Percentiles rank a stretch among this genome's conserved stretches.
Evolutionary conservation across 2,113 vertebrate species (phyloP).

Genomic region (Synodontis membranacea): DNA sequence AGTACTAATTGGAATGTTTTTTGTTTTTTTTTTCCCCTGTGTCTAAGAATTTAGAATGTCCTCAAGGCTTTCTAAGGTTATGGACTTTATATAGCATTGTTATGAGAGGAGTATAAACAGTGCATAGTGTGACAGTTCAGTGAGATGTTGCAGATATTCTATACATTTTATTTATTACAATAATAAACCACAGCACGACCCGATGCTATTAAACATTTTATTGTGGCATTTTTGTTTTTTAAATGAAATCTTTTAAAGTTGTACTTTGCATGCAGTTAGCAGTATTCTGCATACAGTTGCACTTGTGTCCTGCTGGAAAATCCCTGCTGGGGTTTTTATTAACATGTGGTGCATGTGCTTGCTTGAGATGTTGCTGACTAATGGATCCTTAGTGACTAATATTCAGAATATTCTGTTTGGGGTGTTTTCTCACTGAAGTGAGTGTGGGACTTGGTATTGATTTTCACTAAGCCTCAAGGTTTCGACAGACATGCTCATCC

Average conservation of each 20-base stretch:
- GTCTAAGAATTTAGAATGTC: neutral
- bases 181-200: neutral
- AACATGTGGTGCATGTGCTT: neutral
- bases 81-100: neutral
- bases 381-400: conserved; percentile 16
- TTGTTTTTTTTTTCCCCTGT: too few species aligned
- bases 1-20: neutral
- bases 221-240: neutral
- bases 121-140: neutral
- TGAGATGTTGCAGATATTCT: neutral
- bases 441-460: conserved; percentile 43
- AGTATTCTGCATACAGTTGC: neutral
- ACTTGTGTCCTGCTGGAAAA: neutral
- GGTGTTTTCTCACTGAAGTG: conserved; percentile 31
- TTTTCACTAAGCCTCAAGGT: conserved; percentile 46
- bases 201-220: neutral
- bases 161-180: neutral
- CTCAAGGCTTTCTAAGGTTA: neutral
- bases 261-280: neutral
- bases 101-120: neutral
- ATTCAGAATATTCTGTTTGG: neutral
- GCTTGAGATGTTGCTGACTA: conserved; percentile 29
- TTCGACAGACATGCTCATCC: conserved; percentile 7
- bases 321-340: conserved; percentile 3
- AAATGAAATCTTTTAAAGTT: neutral